Base-by-base conservation (phyloP, 35 echinoderm and acorn worm species). In the Amphiura filiformis region DNA sequence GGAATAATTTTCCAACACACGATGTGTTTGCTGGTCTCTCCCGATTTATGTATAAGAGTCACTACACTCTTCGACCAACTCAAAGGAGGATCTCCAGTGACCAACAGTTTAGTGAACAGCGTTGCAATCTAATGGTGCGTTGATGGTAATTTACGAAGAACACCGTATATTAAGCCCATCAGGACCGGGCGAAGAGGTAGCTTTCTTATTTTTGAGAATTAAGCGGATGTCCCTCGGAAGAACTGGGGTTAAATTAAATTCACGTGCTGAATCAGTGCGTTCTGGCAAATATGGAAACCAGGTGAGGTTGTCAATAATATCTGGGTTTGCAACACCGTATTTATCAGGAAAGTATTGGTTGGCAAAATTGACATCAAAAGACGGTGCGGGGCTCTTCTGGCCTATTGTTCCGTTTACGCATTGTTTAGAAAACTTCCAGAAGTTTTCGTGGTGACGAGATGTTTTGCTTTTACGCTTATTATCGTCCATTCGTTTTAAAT, bases 1-100 rank as follows among this genome's bases (percentile, higher is more conserved):
- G 87, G 34, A 89, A 89, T 17, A 81, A 11, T 75, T 89, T 80
- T 28, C 87, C 87, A 61, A 89, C 65, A 31, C 35, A 81, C n/a
- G 78, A 89, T n/a, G 87, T 89, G 61, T 70, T 70, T 70, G 61
- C 26, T 70, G 26, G 61, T 70, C 11, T 70, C 61, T 3, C 61
- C 44, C 15, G 26, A 5, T 70, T 70, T 70, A n/a, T 70, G 28
- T 13, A 70, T 70, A 18, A 70, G 61, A 23, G 61, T 70, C 15
- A 70, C 61, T 13, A 70, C 28, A n/a, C 61, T 70, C 26, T 70
- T 70, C 1, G 61, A 70, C 61, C 61, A 70, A 23, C 61, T 70
- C 26, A 26, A 2, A 2, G 61, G 61, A 70, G 61, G 61, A 23
- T 70, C 61, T 70, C 28, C 61, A 7, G 61, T 70, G 26, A 70